Evolutionary conservation across 2,797 vertebrate genomes (phyloP).

Genomic region (Hyperoplus lanceolatus): DNA sequence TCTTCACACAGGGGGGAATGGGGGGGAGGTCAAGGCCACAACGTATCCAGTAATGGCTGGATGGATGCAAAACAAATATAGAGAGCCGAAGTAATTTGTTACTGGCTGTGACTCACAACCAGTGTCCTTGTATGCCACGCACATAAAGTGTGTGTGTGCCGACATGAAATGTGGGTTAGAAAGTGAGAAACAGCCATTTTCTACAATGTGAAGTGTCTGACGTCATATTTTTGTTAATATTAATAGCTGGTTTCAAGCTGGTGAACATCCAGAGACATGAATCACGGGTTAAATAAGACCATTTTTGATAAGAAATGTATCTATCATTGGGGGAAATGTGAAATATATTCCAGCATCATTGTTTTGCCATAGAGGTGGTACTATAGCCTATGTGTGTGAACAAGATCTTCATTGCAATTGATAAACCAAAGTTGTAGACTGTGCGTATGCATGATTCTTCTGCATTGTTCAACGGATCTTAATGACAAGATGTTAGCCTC

Average conservation of each 20-base stretch:
- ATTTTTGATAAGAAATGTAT: slow-evolving; percentile 45
- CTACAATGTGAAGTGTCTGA: neutral
- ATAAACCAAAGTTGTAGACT: neutral
- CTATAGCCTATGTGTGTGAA: neutral
- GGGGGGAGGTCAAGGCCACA: slow-evolving; percentile 47
- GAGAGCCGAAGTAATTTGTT: slow-evolving; percentile 54
- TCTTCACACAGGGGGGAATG: slow-evolving; percentile 57
- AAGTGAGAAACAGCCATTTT: slow-evolving; percentile 3
- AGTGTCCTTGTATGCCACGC: neutral
- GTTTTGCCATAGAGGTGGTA: slow-evolving; percentile 2
- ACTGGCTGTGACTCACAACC: slow-evolving; percentile 24
- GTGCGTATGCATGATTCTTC: no score
- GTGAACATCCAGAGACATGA: slow-evolving; percentile 23
- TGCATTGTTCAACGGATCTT: no score
- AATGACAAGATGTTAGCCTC: no score
- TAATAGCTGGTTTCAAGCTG: slow-evolving; percentile 33
- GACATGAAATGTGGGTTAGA: neutral
- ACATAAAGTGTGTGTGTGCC: neutral
- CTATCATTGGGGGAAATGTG: slow-evolving; percentile 33
- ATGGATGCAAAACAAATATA: slow-evolving; percentile 70
- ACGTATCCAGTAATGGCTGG: slow-evolving; percentile 49
- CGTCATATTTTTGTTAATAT: slow-evolving; percentile 3
- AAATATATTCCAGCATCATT: slow-evolving; percentile 35
- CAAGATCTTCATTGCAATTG: neutral
- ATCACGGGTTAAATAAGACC: slow-evolving; percentile 8